A percentile compares a stretch with the other conserved stretches of the same genome.
phyloP scores from a whole-genome alignment of 2,113 vertebrate genomes.

The Aegotheles bennettii region DNA sequence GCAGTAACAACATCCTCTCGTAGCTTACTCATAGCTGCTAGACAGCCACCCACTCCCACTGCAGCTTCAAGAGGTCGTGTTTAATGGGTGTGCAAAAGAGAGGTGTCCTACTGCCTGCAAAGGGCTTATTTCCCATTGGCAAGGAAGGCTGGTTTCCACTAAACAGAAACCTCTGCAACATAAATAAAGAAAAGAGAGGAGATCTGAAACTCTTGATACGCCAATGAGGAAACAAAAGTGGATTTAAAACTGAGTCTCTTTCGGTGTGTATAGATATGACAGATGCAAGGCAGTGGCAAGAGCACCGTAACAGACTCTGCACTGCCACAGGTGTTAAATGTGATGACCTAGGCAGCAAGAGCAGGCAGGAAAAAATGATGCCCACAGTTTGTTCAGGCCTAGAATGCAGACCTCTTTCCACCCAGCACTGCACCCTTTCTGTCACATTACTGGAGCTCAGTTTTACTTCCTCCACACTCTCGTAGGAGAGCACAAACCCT shows the following conservation, averaged over 20 bases:
- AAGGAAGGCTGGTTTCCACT: not conserved
- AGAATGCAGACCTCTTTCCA: not conserved
- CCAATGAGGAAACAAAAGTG: not conserved
- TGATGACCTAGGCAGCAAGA: not conserved
- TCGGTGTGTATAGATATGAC: not conserved
- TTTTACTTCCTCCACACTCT: not conserved
- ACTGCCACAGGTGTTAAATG: rapidly evolving
- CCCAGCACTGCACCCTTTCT: not conserved
- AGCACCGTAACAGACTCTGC: not conserved
- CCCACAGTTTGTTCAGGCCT: not conserved
- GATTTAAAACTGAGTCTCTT: not conserved
- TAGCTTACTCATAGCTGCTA: not conserved
- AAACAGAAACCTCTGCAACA: not conserved
- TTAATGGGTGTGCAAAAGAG: not conserved
- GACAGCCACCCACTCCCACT: not conserved
- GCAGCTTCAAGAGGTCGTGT: not conserved
- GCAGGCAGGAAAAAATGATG: not conserved
- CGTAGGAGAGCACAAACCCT: not conserved
- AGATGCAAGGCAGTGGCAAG: not conserved
- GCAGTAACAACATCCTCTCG: slow-evolving; percentile 11
- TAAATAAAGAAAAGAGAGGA: not conserved
- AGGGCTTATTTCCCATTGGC: not conserved
- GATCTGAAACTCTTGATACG: not conserved
- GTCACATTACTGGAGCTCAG: not conserved
- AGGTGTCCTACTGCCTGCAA: not conserved